Conservation (phyloP, 2,888 invertebrate genomes). For the Trisateles emortualis region DNA sequence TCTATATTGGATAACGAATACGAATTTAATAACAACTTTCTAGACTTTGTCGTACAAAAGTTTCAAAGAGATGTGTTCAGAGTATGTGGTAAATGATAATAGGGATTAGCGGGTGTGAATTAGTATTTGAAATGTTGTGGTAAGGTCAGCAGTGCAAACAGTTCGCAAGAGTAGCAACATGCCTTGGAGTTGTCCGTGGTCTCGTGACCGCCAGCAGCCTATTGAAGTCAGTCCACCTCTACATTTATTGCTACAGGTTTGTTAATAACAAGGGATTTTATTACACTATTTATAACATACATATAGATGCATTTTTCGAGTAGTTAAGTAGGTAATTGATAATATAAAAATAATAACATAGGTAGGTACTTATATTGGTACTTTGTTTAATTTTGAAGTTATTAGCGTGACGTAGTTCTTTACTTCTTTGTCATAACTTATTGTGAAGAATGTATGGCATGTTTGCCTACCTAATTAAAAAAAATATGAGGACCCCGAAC, state of each 20-base stretch:
- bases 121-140: slow-evolving; percentile 49
- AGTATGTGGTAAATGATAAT: slow-evolving; percentile 11
- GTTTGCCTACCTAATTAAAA: no score
- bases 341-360: no score
- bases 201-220: slow-evolving; percentile 71
- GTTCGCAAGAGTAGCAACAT: slow-evolving; percentile 57
- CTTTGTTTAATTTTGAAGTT: no score
- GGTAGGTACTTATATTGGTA: no score
- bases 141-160: slow-evolving; percentile 60
- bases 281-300: no score
- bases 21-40: slow-evolving; percentile 3
- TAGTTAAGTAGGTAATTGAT: no score
- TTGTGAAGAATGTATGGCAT: no score
- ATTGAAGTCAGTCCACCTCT: slow-evolving; percentile 70
- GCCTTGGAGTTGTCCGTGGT: slow-evolving; percentile 84
- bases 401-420: no score
- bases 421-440: no score
- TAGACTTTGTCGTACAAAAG: neutral
- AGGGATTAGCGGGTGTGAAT: slow-evolving; percentile 30
- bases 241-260: slow-evolving; percentile 72
- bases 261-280: no score
- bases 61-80: neutral
- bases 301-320: no score
- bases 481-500: no score
- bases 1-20: slow-evolving; percentile 32